These are phyloP conservation scores for Styela clava DNA, from an alignment of 23 tunicate genomes.

Conservation along the genomic window DNA sequence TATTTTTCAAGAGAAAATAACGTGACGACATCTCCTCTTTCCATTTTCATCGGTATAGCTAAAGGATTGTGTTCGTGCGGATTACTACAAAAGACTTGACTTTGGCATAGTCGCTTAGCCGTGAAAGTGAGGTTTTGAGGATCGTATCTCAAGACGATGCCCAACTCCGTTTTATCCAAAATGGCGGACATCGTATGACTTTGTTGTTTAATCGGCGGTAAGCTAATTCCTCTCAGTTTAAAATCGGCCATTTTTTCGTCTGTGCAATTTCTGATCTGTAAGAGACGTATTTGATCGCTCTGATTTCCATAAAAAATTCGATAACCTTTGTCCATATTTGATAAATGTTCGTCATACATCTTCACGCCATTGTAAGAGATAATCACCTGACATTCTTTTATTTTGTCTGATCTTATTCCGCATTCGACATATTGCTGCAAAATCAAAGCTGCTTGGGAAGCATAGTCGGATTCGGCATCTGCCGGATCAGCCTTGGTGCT, in stretches of 20 bases:
- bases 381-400: slow-evolving; percentile 2
- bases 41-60: slow-evolving; percentile 21
- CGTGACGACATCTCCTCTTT: slow-evolving; percentile 2
- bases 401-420: background rate
- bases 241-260: slow-evolving; percentile 1
- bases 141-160: slow-evolving; percentile 3
- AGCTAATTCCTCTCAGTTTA: background rate
- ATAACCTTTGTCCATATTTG: slow-evolving; percentile 15
- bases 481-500: background rate
- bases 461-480: background rate
- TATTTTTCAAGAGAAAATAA: slow-evolving; percentile 24
- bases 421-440: background rate
- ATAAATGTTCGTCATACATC: background rate
- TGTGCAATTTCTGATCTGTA: slow-evolving; percentile 2
- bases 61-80: background rate
- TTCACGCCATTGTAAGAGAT: slow-evolving; percentile 15
- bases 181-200: slow-evolving; percentile 20
- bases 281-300: background rate
- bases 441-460: background rate
- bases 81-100: slow-evolving; percentile 27
- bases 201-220: background rate
- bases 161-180: slow-evolving; percentile 25
- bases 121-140: background rate
- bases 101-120: slow-evolving; percentile 35
- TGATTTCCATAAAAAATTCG: slow-evolving; percentile 20